Evolutionary conservation across 2,113 vertebrate genomes (phyloP).

Genomic region (Sinocyclocheilus maitianheensis): DNA sequence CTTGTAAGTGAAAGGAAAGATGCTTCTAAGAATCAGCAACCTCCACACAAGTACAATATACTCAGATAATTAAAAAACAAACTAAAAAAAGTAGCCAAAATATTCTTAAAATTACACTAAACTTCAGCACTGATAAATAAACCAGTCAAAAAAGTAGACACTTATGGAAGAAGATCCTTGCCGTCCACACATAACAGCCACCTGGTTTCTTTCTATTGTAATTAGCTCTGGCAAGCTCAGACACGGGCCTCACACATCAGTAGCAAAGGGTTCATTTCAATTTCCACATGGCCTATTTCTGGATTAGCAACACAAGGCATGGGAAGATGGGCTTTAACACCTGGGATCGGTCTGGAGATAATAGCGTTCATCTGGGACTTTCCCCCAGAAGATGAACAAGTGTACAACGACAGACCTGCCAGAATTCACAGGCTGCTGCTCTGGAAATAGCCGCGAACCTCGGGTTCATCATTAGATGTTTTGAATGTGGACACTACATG

Average conservation of each 20-base stretch:
- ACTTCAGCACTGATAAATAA: conserved; percentile 61
- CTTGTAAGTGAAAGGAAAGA: conserved; percentile 53
- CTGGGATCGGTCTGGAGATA: conserved; percentile 27
- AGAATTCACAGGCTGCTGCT: conserved; percentile 8
- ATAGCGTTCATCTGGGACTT: conserved; percentile 35
- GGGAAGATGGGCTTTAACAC: conserved; percentile 37
- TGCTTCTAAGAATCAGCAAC: conserved; percentile 14
- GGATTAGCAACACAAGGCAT: conserved; percentile 52
- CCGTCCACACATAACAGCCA: conserved; percentile 59
- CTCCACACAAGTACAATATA: not conserved
- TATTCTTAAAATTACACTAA: not conserved
- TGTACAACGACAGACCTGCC: not conserved
- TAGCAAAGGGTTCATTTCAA: conserved; percentile 37
- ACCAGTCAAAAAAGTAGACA: conserved; percentile 8
- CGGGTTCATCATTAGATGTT: not conserved
- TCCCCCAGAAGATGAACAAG: conserved; percentile 26
- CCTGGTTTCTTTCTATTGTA: conserved; percentile 69
- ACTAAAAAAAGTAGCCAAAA: not conserved
- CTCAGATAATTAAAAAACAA: not conserved
- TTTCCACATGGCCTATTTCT: conserved; percentile 40
- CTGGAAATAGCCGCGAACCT: not conserved
- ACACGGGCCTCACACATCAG: conserved; percentile 30
- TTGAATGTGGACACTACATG: not conserved
- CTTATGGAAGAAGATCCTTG: conserved; percentile 35
- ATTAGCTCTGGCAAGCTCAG: conserved; percentile 57